Evolutionary conservation across 2,797 vertebrate genomes (phyloP).

Genomic region (Delichon dasypus): DNA sequence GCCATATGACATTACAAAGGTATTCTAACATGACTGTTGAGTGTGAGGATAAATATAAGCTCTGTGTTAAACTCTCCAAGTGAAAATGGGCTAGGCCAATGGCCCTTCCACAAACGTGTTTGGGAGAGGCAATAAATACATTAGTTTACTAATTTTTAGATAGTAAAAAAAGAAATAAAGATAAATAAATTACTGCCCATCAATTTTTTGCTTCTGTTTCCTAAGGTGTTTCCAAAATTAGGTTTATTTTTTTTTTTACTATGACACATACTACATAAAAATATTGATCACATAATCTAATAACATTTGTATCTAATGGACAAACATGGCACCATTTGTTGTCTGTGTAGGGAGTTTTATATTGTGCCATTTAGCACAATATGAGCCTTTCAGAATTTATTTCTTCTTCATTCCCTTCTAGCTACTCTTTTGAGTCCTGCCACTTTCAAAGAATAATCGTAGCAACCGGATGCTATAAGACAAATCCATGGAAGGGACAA

Average conservation of each 20-base stretch:
- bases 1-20: neutral
- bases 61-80: neutral
- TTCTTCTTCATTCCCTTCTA: neutral
- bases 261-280: neutral
- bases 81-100: neutral
- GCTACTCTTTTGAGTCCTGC: neutral
- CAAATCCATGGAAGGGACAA: neutral
- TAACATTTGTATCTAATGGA: neutral
- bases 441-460: neutral
- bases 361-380: neutral
- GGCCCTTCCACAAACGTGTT: neutral
- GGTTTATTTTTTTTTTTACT: neutral
- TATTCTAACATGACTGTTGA: neutral
- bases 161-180: neutral
- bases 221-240: neutral
- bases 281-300: neutral
- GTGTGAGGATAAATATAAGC: neutral
- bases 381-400: neutral
- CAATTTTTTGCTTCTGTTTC: neutral
- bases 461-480: neutral
- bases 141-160: neutral
- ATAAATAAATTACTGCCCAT: neutral
- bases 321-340: neutral
- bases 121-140: neutral
- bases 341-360: neutral